Percentiles rank a stretch among this genome's conserved stretches.
Evolutionary conservation across 2,888 invertebrate genomes (phyloP).

Genomic region (Caenorhabditis uteleia): DNA sequence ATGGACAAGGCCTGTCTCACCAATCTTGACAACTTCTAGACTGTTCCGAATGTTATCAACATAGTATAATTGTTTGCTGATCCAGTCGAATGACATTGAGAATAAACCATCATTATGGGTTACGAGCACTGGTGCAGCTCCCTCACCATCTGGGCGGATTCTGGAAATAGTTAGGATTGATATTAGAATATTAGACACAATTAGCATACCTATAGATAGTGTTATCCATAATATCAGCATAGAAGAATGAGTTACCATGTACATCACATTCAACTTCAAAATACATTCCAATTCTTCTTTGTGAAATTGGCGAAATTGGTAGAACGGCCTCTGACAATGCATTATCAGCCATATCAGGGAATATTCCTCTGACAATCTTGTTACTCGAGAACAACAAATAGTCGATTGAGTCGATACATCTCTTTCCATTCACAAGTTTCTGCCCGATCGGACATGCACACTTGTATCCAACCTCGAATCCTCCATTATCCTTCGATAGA

Average conservation of each 20-base stretch:
- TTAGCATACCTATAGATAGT: slow-evolving; percentile 68
- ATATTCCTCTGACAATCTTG: slow-evolving; percentile 87
- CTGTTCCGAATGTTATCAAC: slow-evolving; percentile 93
- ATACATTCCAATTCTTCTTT: slow-evolving; percentile 81
- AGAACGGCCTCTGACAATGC: slow-evolving; percentile 93
- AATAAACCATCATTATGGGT: slow-evolving; percentile 97
- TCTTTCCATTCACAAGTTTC: slow-evolving; percentile 65
- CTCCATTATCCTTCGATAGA: slow-evolving; percentile 79
- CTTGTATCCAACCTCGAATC: slow-evolving; percentile 73
- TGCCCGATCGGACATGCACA: slow-evolving; percentile 92
- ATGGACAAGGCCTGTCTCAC: slow-evolving; percentile 59
- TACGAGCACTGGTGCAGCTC: slow-evolving; percentile 78
- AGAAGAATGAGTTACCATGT: slow-evolving; percentile 84
- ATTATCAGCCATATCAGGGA: slow-evolving; percentile 78
- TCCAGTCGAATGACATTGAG: slow-evolving; percentile 93
- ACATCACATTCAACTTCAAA: slow-evolving; percentile 73
- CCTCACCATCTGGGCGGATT: slow-evolving; percentile 74
- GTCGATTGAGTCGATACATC: slow-evolving; percentile 65
- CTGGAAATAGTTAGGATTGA: slow-evolving; percentile 73
- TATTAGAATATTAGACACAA: neutral
- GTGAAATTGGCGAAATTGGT: slow-evolving; percentile 84
- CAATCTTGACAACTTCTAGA: slow-evolving; percentile 75
- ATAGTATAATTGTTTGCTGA: slow-evolving; percentile 90
- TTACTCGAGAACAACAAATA: slow-evolving; percentile 68
- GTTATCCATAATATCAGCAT: slow-evolving; percentile 85